Evolutionary conservation across 2,888 invertebrate species (phyloP).

Genomic region (Mesorhabditis sp.): DNA sequence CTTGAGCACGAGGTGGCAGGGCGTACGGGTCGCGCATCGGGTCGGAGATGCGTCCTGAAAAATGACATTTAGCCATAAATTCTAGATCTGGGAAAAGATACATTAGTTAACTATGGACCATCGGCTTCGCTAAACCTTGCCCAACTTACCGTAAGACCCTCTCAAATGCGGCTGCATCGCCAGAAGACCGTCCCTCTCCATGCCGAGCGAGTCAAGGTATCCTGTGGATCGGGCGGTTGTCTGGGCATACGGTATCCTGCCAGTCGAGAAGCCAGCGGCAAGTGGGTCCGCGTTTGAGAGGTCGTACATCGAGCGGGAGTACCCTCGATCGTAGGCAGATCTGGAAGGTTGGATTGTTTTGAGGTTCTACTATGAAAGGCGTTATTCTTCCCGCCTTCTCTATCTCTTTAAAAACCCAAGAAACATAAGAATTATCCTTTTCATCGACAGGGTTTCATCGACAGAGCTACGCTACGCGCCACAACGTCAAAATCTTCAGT

Average conservation of each 20-base stretch:
- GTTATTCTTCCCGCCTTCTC: no score
- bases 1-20: constrained; percentile 2
- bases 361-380: no score
- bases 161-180: background rate
- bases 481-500: no score
- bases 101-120: background rate
- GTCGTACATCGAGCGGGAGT: constrained; percentile 13
- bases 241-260: background rate
- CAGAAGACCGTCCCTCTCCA: background rate
- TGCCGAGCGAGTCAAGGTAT: background rate
- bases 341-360: background rate
- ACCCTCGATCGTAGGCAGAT: background rate
- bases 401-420: no score
- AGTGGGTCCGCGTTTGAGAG: constrained; percentile 7
- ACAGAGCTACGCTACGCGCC: no score
- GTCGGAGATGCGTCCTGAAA: background rate
- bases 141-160: constrained; percentile 3
- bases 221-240: background rate
- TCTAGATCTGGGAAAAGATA: background rate
- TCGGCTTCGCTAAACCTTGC: background rate
- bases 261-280: background rate
- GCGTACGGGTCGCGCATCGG: background rate
- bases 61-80: background rate
- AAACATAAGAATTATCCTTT: no score
- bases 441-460: no score